Conservation (phyloP, 2,797 vertebrate genomes). For the Morelia viridis region DNA sequence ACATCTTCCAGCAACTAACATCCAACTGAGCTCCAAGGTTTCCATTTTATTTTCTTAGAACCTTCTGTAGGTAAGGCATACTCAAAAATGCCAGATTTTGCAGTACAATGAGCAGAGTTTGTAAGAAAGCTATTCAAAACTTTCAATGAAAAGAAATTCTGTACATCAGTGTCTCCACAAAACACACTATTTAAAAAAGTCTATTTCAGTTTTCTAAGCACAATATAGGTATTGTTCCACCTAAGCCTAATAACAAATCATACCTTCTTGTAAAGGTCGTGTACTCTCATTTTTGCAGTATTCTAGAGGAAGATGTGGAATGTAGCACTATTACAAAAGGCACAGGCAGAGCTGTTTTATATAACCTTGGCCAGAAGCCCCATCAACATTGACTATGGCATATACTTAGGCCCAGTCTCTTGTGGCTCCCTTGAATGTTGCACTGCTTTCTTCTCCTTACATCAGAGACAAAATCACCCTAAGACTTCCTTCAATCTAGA, state of each 20-base stretch:
- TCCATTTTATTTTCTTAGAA: background rate
- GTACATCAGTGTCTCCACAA: background rate
- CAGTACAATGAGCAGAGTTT: slow-evolving; percentile 17
- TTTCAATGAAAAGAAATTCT: background rate
- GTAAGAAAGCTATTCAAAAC: background rate
- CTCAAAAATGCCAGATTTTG: slow-evolving; percentile 8
- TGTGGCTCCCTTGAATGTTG: background rate
- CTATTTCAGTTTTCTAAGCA: background rate
- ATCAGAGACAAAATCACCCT: background rate
- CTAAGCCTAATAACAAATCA: background rate
- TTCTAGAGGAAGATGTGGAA: no score
- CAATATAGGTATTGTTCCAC: background rate
- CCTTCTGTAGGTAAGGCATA: background rate
- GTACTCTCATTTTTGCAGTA: background rate
- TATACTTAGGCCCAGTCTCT: background rate
- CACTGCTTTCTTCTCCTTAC: background rate
- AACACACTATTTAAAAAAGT: background rate
- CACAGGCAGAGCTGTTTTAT: background rate
- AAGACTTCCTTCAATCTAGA: background rate
- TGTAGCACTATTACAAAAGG: background rate
- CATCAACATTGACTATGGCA: background rate
- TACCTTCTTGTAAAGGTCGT: background rate
- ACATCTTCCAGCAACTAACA: slow-evolving; percentile 10
- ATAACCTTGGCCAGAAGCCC: background rate
- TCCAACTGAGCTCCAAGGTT: background rate